These are phyloP conservation scores for Brenthis daphne DNA, from an alignment of 2,888 invertebrate species.

Conservation along the genomic window DNA sequence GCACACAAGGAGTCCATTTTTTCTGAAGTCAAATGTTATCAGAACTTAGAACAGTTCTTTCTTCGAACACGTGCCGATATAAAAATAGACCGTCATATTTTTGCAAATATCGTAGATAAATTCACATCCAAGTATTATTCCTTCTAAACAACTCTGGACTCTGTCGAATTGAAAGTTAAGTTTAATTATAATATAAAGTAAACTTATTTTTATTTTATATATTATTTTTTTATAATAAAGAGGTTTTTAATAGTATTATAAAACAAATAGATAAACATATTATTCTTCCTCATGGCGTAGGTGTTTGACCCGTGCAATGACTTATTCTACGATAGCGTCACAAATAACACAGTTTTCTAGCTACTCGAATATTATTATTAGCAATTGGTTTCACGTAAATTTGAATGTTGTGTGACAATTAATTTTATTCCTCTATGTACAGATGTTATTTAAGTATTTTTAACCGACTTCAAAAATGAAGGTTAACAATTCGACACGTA, in stretches of 20 bases:
- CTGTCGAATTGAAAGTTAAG: too few species aligned
- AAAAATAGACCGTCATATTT: constrained; percentile 18
- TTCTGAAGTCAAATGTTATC: constrained; percentile 36
- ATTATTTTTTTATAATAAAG: background rate
- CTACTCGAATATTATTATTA: background rate
- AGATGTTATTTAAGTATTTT: too few species aligned
- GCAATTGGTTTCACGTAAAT: too few species aligned
- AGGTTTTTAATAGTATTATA: constrained; percentile 36
- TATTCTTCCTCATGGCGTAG: constrained; percentile 46
- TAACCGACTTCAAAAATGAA: too few species aligned
- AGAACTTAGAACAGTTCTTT: constrained; percentile 28
- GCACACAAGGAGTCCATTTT: constrained; percentile 26
- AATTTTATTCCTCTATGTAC: too few species aligned
- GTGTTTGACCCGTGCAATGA: constrained; percentile 45
- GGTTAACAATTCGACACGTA: too few species aligned
- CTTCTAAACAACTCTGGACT: too few species aligned
- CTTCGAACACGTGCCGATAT: constrained; percentile 20
- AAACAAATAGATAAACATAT: constrained; percentile 45
- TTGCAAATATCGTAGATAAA: background rate
- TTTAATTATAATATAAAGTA: too few species aligned
- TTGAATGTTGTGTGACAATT: too few species aligned
- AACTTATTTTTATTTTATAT: too few species aligned
- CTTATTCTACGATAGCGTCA: constrained; percentile 21
- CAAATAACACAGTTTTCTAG: background rate
- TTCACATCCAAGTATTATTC: background rate